Percentiles rank a stretch among this genome's conserved stretches.
Evolutionary conservation across 2,888 invertebrate genomes (phyloP).

Genomic region (Ectemnius continuus): DNA sequence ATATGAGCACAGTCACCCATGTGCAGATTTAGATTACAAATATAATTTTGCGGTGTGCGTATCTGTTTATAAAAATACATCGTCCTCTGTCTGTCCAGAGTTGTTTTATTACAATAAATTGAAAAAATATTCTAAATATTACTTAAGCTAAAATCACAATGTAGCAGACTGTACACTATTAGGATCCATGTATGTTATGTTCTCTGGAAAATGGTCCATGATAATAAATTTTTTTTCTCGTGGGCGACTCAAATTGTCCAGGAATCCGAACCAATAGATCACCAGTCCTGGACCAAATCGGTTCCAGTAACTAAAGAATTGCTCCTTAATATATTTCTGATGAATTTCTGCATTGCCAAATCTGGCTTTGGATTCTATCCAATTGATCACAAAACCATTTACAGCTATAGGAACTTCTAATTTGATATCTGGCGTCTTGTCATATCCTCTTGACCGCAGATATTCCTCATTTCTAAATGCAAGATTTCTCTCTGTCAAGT

Average conservation of each 20-base stretch:
- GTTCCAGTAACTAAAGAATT: slow-evolving; percentile 94
- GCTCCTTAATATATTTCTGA: slow-evolving; percentile 88
- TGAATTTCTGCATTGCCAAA: slow-evolving; percentile 93
- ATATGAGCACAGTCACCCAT: no score
- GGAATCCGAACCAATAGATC: slow-evolving; percentile 96
- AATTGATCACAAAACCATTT: slow-evolving; percentile 91
- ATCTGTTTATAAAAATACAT: slow-evolving; percentile 6
- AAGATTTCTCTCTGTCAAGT: slow-evolving; percentile 81
- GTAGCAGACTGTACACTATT: slow-evolving; percentile 49
- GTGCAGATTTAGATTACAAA: no score
- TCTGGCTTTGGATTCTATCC: slow-evolving; percentile 98
- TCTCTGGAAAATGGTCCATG: slow-evolving; percentile 83
- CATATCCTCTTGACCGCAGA: slow-evolving; percentile 90
- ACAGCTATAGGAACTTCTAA: slow-evolving; percentile 92
- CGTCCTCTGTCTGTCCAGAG: no score
- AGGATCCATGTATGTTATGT: slow-evolving; percentile 79
- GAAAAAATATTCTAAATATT: not conserved
- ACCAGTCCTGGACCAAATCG: slow-evolving; percentile 96
- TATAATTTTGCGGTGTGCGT: no score
- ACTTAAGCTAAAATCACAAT: slow-evolving; percentile 25
- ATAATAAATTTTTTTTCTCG: slow-evolving; percentile 81
- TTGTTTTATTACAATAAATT: slow-evolving; percentile 5
- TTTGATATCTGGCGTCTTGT: slow-evolving; percentile 97
- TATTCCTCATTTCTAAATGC: slow-evolving; percentile 88
- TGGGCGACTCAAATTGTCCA: slow-evolving; percentile 81